Base-by-base conservation (phyloP, 2,888 invertebrate genomes). In the Aleiodes leptofemur region DNA sequence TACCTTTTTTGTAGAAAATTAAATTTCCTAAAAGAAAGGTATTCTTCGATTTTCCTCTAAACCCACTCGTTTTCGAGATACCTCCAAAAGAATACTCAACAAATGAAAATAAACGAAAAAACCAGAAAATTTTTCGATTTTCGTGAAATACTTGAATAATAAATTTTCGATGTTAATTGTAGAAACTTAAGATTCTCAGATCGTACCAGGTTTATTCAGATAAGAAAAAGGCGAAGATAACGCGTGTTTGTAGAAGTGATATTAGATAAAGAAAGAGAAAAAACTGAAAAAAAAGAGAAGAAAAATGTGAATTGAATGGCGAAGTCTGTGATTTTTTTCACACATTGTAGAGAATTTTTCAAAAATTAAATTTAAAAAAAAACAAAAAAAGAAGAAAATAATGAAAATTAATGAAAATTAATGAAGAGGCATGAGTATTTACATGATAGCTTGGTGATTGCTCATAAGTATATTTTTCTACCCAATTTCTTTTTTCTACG, bases 401-500 rank as follows among this genome's bases (percentile, higher is more conserved):
- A 69, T 53, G 34, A 3, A 13, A 72, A 23, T 61, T n/a, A 14
- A 16, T 43, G 34, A 3, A 13, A 72, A 38, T 61, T 11, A 14
- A 13, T 29, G 3, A 56, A 16, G 9, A 55, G 23, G 9, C 38
- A 43, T 43, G 16, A 70, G 53, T 51, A 69, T 69, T 51, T 68
- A 61, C 55, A 64, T 74, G 43, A 70, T 14, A 68, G 68, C 66
- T 77, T 68, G 70, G 74, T 77, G 68, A 55, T 76, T 79, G 77
- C 79, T 76, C 76, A 79, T 73, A 77, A 74, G 74, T 76, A 76
- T 79, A 79, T 79, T 78, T 79, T 79, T 79, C 78, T 79, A 78
- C 79, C 78, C 76, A 77, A 23, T 76, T 76, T 79, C 75, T 78
- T 79, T 76, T 79, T 77, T 78, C 76, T 74, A 73, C 74, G 73